phyloP scores from a whole-genome alignment of 2,797 vertebrate genomes.

The Rhynchotus rufescens region DNA sequence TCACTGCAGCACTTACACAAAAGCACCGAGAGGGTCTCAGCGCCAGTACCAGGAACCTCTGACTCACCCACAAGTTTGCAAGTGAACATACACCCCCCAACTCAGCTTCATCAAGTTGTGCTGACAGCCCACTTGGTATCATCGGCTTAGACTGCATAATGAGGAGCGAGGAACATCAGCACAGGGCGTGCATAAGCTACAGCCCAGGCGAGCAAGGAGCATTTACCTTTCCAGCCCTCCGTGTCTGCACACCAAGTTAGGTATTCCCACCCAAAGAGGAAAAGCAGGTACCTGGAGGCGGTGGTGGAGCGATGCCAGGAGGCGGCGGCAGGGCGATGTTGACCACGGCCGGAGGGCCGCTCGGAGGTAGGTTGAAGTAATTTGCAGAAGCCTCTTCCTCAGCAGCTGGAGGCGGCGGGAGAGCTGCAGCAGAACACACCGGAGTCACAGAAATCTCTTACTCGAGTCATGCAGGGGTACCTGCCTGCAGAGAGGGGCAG shows the following conservation, averaged over 20 bases:
- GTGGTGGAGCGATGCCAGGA: slow-evolving; percentile 91
- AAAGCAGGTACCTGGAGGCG: slow-evolving; percentile 88
- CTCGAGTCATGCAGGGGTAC: background rate
- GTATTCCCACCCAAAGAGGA: background rate
- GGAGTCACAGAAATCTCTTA: background rate
- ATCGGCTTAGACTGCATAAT: background rate
- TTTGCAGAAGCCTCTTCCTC: slow-evolving; percentile 95
- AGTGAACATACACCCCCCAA: background rate
- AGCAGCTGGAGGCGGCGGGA: slow-evolving; percentile 90
- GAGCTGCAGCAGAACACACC: slow-evolving; percentile 76
- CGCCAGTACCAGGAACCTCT: background rate
- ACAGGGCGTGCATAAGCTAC: background rate
- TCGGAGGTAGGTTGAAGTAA: slow-evolving; percentile 95
- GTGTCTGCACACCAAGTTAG: background rate
- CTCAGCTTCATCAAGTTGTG: slow-evolving; percentile 21
- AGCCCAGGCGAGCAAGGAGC: background rate
- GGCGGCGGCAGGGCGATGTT: slow-evolving; percentile 94
- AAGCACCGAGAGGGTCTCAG: background rate
- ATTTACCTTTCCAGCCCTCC: background rate
- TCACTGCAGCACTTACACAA: background rate
- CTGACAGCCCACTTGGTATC: slow-evolving; percentile 43
- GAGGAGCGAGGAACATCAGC: slow-evolving; percentile 22
- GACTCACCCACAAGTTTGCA: background rate
- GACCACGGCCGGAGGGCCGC: slow-evolving; percentile 90
- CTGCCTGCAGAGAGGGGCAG: background rate